Evolutionary conservation across 1,140 invertebrate genomes (phyloP), one percentile per base, ranked within the genome.

Genomic region (Scaptodrosophila lebanonensis): DNA sequence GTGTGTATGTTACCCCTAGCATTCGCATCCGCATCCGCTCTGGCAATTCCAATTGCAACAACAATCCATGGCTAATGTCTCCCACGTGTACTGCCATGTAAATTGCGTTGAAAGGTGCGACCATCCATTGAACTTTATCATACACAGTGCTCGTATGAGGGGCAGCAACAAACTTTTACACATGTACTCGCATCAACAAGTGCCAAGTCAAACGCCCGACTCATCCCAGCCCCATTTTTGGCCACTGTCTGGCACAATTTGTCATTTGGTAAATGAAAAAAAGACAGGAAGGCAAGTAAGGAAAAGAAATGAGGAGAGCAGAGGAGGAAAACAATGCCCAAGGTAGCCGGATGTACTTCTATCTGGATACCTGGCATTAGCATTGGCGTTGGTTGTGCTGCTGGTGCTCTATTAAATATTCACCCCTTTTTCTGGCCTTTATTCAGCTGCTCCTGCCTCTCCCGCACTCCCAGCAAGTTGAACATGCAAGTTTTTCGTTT

Each of bases 41-140:
- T n/a, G n/a, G n/a, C 13, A 42, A 4, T 17, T n/a, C 17, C 13
- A 15, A 18, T n/a, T n/a, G 25, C 6, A 11, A 20, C 39, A 40
- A n/a, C 57, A 53, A 65, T 66, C 57, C 47, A 25, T 54, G 43
- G 49, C 52, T 69, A 53, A 65, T 71, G 71, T 32, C 36, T 77
- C 68, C 75, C 73, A 40, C 13, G 69, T 58, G 73, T 65, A 69
- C 82, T 52, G 22, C 47, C 49, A 44, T 47, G 65, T 52, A 72
- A 73, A 82, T 79, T 66, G 73, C 65, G 73, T 56, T 82, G 69
- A 79, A 82, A 82, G 73, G 75, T 79, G 60, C 15, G 13, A n/a
- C 11, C 8, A 11, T 29, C 35, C 49, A 48, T 62, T 49, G 48
- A 69, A 75, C 65, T 69, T 65, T 48, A 66, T 50, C 45, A 25